Conservation (phyloP, 2,888 invertebrate species). For the Drosophila fulvimacula region DNA sequence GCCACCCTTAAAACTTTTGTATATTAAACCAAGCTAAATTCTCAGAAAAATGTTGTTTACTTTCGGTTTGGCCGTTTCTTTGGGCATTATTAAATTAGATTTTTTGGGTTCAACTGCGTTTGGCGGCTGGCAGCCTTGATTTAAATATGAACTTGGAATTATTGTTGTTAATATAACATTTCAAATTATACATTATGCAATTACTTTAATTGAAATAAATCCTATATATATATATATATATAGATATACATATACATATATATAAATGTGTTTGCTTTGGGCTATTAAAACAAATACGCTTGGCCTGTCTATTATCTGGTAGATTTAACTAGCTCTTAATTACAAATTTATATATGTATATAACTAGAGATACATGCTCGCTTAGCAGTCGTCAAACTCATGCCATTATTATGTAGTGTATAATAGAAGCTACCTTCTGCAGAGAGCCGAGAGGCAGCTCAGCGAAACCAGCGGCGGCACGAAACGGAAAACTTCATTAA, state of each 20-base stretch:
- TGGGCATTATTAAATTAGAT: conserved; percentile 1
- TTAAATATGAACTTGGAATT: not conserved
- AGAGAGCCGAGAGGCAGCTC: conserved; percentile 15
- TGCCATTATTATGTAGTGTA: conserved; percentile 33
- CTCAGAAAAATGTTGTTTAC: not conserved
- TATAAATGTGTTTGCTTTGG: not conserved
- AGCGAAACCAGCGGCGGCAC: conserved; percentile 57
- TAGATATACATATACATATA: no score
- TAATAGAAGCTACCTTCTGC: conserved; percentile 20
- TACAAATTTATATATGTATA: not conserved
- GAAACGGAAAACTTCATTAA: conserved; percentile 77
- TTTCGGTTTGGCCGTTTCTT: not conserved
- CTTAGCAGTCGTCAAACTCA: not conserved
- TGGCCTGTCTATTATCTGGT: not conserved
- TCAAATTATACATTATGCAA: conserved; percentile 5
- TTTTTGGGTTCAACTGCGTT: not conserved
- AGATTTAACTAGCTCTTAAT: conserved; percentile 1
- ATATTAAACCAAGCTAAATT: not conserved
- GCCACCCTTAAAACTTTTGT: not conserved
- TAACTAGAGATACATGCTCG: not conserved
- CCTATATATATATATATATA: not conserved
- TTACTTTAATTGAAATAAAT: conserved; percentile 7
- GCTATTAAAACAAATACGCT: not conserved
- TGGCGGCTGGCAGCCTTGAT: not conserved
- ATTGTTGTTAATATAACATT: not conserved